Evolutionary conservation across 2,888 invertebrate genomes (phyloP).

Genomic region (Cantharis rufa): DNA sequence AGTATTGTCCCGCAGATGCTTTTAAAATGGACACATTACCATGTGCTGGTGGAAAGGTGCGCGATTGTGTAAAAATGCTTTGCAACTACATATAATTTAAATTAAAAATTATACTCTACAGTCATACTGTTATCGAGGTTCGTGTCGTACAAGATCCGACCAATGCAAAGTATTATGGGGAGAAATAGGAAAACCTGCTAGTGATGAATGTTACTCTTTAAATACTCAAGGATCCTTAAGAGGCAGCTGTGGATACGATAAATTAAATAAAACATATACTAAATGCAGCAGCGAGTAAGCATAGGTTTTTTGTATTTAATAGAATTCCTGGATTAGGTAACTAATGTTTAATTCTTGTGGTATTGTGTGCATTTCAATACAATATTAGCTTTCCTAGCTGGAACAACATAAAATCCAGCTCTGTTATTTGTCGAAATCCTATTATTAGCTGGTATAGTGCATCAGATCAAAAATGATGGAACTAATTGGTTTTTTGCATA

Average conservation of each 20-base stretch:
- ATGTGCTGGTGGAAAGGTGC: conserved; percentile 73
- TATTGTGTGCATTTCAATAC: no score
- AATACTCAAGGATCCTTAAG: conserved; percentile 79
- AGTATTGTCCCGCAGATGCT: conserved; percentile 90
- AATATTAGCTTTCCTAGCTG: no score
- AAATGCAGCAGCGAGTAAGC: conserved; percentile 73
- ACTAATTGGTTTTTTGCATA: no score
- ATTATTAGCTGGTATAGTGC: no score
- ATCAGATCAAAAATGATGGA: no score
- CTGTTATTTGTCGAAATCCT: no score
- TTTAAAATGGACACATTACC: conserved; percentile 85
- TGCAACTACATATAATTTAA: no score
- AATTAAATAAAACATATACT: conserved; percentile 70
- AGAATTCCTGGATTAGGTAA: no score
- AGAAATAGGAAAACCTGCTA: conserved; percentile 81
- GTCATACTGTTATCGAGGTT: conserved; percentile 90
- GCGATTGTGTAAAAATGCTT: not conserved
- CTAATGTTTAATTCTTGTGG: no score
- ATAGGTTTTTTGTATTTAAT: no score
- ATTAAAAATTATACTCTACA: conserved; percentile 42
- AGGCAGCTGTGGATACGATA: conserved; percentile 96
- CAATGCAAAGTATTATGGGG: conserved; percentile 96
- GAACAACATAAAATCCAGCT: no score
- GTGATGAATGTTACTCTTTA: conserved; percentile 81
- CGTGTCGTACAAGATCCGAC: conserved; percentile 85